Percentiles rank a stretch among this genome's conserved stretches.
Conservation (phyloP, 2,797 vertebrate genomes). For the Pelodytes ibericus region DNA sequence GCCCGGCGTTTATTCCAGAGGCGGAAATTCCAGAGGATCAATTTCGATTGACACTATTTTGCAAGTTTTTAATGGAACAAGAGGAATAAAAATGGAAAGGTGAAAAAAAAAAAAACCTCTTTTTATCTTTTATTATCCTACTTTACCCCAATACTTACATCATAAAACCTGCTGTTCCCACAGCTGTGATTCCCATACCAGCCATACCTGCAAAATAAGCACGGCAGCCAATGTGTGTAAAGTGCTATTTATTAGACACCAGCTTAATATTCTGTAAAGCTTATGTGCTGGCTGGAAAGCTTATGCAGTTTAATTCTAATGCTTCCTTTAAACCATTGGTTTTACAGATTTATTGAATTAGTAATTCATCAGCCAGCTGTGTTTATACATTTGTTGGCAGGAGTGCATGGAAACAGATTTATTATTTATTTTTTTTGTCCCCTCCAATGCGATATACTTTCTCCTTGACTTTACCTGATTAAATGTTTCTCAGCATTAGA, state of each 20-base stretch:
- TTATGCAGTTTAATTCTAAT: slow-evolving; percentile 61
- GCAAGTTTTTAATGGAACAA: slow-evolving; percentile 6
- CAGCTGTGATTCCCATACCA: slow-evolving; percentile 52
- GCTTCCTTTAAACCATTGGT: slow-evolving; percentile 57
- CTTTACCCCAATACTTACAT: slow-evolving; percentile 7
- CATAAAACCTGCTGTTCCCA: slow-evolving; percentile 53
- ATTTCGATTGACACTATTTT: slow-evolving; percentile 5
- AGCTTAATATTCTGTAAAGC: slow-evolving; percentile 60
- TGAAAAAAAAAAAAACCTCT: background rate
- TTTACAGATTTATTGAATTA: slow-evolving; percentile 67
- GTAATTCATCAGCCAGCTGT: slow-evolving; percentile 60
- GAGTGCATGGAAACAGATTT: slow-evolving; percentile 55
- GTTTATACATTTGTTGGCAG: slow-evolving; percentile 63
- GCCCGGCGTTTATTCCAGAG: slow-evolving; percentile 11
- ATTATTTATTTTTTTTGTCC: slow-evolving; percentile 27
- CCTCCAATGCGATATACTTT: slow-evolving; percentile 24
- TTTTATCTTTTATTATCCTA: slow-evolving; percentile 37
- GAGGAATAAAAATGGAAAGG: background rate
- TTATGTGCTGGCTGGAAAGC: slow-evolving; percentile 61
- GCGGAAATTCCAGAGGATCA: background rate
- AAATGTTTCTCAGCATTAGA: slow-evolving; percentile 45
- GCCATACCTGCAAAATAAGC: slow-evolving; percentile 42
- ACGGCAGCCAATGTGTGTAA: slow-evolving; percentile 60
- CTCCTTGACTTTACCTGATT: slow-evolving; percentile 48
- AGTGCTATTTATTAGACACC: slow-evolving; percentile 60